A percentile compares a stretch with the other conserved stretches of the same genome.
phyloP scores from a whole-genome alignment of 2,888 invertebrate species.

The Prosopocoilus inquinatus region DNA sequence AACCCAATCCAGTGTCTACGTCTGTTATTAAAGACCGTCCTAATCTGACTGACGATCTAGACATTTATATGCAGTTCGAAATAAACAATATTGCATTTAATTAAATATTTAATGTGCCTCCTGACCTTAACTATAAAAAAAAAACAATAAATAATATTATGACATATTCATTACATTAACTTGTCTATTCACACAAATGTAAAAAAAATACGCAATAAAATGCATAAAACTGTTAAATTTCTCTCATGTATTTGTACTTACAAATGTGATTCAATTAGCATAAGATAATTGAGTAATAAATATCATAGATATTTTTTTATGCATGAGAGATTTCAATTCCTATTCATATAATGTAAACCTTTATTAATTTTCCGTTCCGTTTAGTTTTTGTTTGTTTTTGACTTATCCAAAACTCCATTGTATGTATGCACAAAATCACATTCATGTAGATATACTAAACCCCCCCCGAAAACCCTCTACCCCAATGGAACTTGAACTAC shows the following conservation, averaged over 20 bases:
- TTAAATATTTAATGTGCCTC: constrained; percentile 49
- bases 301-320: constrained; percentile 50
- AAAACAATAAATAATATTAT: constrained; percentile 31
- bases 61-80: constrained; percentile 10
- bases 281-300: constrained; percentile 44
- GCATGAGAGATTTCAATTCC: constrained; percentile 41
- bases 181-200: constrained; percentile 12
- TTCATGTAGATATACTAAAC: neutral
- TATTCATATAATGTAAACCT: constrained; percentile 7
- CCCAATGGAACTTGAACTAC: neutral
- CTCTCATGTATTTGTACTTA: constrained; percentile 47
- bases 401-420: neutral
- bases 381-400: neutral
- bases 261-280: constrained; percentile 51
- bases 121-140: constrained; percentile 40
- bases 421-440: neutral
- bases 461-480: neutral
- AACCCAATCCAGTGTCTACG: constrained; percentile 27
- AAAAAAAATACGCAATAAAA: constrained; percentile 13
- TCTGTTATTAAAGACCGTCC: constrained; percentile 32
- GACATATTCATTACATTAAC: constrained; percentile 16
- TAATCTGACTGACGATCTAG: constrained; percentile 28
- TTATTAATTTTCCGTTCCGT: constrained; percentile 1
- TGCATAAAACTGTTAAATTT: constrained; percentile 31
- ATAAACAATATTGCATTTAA: constrained; percentile 31